phyloP scores from a whole-genome alignment of 1,140 invertebrate genomes.

The Steinernema khuongi region DNA sequence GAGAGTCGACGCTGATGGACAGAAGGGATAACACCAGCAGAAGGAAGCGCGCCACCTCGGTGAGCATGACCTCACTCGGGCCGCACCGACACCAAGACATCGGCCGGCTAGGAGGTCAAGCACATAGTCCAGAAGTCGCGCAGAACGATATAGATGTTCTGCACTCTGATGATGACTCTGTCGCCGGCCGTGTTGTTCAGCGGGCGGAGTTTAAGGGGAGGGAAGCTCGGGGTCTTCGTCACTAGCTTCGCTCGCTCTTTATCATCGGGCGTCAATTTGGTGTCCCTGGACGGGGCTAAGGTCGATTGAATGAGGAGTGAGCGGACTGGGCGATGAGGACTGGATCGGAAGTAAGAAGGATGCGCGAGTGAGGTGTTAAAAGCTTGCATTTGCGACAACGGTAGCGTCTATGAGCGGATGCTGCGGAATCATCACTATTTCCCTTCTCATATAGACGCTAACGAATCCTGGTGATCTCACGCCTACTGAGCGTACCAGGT shows the following conservation, averaged over 20 bases:
- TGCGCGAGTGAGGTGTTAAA: background rate
- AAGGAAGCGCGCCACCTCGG: background rate
- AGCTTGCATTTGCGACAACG: too few relatives aligned
- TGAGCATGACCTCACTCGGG: background rate
- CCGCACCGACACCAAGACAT: background rate
- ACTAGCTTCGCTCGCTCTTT: background rate
- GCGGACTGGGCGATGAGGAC: background rate
- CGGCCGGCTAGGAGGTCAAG: background rate
- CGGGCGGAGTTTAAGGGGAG: background rate
- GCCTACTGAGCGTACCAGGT: too few relatives aligned
- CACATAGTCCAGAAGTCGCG: slow-evolving; percentile 3
- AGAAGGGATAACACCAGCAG: background rate
- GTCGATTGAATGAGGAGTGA: background rate
- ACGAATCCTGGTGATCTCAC: too few relatives aligned
- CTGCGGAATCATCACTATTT: too few relatives aligned
- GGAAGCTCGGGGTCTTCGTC: background rate
- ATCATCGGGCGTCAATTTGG: slow-evolving; percentile 10
- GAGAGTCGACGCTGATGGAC: background rate
- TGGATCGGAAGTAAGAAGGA: background rate
- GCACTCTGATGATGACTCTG: background rate
- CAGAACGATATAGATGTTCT: slow-evolving; percentile 10
- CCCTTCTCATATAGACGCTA: too few relatives aligned
- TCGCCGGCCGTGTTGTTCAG: background rate
- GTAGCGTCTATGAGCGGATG: too few relatives aligned
- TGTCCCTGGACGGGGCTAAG: background rate